Conservation (phyloP, 2,888 invertebrate species). For the Empis stercorea region DNA sequence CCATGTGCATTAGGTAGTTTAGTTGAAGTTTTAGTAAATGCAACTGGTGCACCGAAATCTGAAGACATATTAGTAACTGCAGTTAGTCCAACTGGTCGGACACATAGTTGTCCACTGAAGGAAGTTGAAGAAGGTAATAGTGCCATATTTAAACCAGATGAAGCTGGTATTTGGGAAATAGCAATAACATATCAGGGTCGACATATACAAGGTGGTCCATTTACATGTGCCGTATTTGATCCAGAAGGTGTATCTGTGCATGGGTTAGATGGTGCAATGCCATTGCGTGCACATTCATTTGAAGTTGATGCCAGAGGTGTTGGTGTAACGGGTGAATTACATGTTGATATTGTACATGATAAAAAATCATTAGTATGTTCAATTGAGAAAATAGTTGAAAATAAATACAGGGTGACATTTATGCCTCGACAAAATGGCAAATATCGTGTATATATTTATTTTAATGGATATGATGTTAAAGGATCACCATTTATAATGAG, state of each 20-base stretch:
- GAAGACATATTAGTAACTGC: conserved; percentile 88
- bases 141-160: conserved; percentile 93
- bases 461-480: conserved; percentile 74
- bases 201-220: conserved; percentile 93
- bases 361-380: conserved; percentile 72
- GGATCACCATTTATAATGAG: conserved; percentile 82
- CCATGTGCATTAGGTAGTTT: conserved; percentile 91
- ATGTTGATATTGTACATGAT: conserved; percentile 81
- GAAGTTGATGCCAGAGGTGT: conserved; percentile 62
- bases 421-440: conserved; percentile 68
- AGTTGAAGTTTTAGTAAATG: conserved; percentile 86
- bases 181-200: conserved; percentile 91
- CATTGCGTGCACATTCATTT: conserved; percentile 77
- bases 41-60: conserved; percentile 62
- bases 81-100: conserved; percentile 76
- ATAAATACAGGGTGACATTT: conserved; percentile 65
- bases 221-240: conserved; percentile 91
- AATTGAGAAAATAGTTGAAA: conserved; percentile 63
- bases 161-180: conserved; percentile 94
- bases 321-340: conserved; percentile 75
- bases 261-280: conserved; percentile 70
- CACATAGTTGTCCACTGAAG: conserved; percentile 68
- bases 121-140: conserved; percentile 83
- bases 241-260: conserved; percentile 77
- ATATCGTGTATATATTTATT: conserved; percentile 77